Conservation (phyloP, 2,888 invertebrate species). For the Dasypogon diadema region DNA sequence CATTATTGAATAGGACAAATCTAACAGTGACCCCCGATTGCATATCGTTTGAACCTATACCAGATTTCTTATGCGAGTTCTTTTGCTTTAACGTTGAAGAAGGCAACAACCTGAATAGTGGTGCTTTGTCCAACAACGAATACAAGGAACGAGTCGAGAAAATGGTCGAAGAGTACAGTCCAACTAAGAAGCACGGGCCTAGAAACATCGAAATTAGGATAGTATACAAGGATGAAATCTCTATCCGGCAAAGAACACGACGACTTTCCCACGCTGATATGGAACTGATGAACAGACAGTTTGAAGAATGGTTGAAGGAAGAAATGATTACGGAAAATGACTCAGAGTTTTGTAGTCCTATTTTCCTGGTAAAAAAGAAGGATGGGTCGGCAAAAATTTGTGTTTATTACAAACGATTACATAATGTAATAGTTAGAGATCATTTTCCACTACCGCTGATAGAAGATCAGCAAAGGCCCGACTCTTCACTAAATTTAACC, state of each 20-base stretch:
- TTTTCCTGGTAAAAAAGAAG: too few species aligned
- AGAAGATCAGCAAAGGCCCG: conserved; percentile 58
- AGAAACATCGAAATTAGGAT: neutral
- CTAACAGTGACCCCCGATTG: too few species aligned
- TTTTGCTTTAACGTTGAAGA: neutral
- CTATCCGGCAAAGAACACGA: neutral
- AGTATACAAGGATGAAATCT: neutral
- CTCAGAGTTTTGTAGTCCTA: too few species aligned
- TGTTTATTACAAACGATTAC: too few species aligned
- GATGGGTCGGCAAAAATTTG: too few species aligned
- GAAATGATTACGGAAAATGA: too few species aligned
- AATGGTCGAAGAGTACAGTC: neutral
- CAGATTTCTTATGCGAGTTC: neutral
- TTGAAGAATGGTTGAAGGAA: too few species aligned
- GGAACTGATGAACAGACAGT: neutral
- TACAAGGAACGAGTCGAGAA: too few species aligned
- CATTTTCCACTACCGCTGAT: too few species aligned
- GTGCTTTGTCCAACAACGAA: neutral
- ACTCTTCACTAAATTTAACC: conserved; percentile 55
- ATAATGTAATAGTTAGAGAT: too few species aligned
- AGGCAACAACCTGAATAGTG: neutral
- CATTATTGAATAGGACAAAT: too few species aligned
- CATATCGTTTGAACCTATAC: too few species aligned
- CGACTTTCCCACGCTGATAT: neutral
- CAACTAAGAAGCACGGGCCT: neutral